Percentiles rank a stretch among this genome's conserved stretches.
Evolutionary conservation across 2,888 invertebrate genomes (phyloP).

Genomic region (Clepsis dumicolana): DNA sequence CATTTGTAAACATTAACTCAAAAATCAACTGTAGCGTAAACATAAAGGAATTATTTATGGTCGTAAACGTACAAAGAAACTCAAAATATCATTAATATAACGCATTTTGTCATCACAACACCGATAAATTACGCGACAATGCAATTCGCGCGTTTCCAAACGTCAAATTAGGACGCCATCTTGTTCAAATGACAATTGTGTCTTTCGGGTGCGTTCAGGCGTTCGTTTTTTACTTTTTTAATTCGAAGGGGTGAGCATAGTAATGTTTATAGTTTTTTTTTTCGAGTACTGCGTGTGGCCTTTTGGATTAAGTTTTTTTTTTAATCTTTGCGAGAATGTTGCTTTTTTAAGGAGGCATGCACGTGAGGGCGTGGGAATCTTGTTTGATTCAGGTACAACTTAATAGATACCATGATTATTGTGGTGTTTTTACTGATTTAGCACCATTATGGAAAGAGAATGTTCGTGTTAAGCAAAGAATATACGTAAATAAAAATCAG

Average conservation of each 20-base stretch:
- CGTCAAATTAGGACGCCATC: constrained; percentile 83
- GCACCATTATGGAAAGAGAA: no score
- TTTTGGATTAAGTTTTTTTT: constrained; percentile 55
- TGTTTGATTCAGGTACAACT: not conserved
- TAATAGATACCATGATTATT: not conserved
- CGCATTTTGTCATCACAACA: constrained; percentile 73
- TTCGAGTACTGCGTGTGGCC: constrained; percentile 66
- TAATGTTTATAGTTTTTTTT: constrained; percentile 58
- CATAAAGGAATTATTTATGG: constrained; percentile 75
- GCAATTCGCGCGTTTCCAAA: constrained; percentile 81
- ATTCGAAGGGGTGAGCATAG: constrained; percentile 71
- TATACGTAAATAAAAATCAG: no score
- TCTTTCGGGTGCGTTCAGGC: constrained; percentile 74
- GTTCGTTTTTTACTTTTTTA: constrained; percentile 64
- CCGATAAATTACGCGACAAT: constrained; percentile 82
- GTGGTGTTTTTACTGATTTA: no score
- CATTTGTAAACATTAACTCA: constrained; percentile 73
- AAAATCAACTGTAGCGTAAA: constrained; percentile 73
- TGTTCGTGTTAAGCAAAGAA: no score
- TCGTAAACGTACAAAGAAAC: constrained; percentile 60
- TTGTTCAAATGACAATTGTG: constrained; percentile 67
- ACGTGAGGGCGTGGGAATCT: constrained; percentile 59
- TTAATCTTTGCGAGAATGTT: constrained; percentile 63
- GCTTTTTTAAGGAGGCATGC: constrained; percentile 48
- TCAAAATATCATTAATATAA: constrained; percentile 78